Base-by-base conservation (phyloP, 2,888 invertebrate genomes). In the Aspidapion aeneum region DNA sequence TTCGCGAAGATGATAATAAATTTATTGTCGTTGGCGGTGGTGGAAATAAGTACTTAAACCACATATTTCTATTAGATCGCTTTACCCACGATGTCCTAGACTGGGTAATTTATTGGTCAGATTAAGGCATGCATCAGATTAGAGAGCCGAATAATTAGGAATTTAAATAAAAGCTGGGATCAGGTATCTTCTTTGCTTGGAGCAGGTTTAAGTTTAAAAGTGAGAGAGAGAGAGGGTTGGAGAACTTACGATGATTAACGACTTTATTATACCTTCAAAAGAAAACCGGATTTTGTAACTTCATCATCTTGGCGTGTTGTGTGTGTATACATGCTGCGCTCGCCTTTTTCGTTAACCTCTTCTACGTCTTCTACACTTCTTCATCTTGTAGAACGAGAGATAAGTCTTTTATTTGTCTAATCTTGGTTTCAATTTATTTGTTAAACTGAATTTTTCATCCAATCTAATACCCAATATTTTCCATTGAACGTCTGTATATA, bases 281-380 rank as follows among this genome's bases (percentile, higher is more conserved):
- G 75, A 75, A 75, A 79, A 79, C 79, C 78, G 79, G 79, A 77
- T 78, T 77, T 79, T 75, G 78, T 79, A 79, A 79, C 79, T 79
- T 79, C 79, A 79, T 79, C 79, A 78, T 78, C 35, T 35, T 35
- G 35, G 35, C 35, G 35, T 35, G 12, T 35, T 35, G 35, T 77
- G 75, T 76, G 75, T 69, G 72, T 70, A 60, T 54, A 49, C 58
- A 59, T 58, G 60, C 60, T 60, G 64, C 63, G 63, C 63, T 69
- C 61, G 52, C 20, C 19, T 57, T 20, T n/a, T n/a, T n/a, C 56
- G 56, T 56, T 57, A n/a, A 18, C 57, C 63, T 61, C 59, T 67
- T 64, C 60, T 65, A 5, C 52, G n/a, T 52, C 52, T 52, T 57
- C 22, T 22, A 57, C 55, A 7, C 35, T 35, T 35, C 12, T 35